Conservation (phyloP, 2,113 vertebrate genomes). For the Falco punctatus region DNA sequence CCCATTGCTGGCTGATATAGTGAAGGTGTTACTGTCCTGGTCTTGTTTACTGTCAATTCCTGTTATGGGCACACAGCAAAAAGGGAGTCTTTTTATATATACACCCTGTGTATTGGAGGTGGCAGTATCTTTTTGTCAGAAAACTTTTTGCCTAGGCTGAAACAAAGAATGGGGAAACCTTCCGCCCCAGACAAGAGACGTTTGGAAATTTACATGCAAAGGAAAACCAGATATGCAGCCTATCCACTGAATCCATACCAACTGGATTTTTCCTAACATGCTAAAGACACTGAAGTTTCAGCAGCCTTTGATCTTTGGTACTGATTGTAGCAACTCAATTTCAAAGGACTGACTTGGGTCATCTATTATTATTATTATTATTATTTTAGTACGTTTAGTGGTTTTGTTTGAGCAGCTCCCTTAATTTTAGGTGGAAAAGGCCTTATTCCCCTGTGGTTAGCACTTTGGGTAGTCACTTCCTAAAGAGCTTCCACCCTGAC, state of each 20-base stretch:
- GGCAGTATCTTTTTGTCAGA: background rate
- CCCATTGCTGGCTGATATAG: background rate
- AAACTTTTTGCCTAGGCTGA: background rate
- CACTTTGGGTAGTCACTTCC: background rate
- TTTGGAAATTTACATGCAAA: background rate
- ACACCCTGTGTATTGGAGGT: background rate
- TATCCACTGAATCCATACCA: background rate
- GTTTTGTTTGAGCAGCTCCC: background rate
- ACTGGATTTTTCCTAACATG: background rate
- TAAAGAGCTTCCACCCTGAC: background rate
- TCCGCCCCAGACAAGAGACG: background rate
- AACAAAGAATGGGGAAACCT: background rate
- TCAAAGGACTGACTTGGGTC: background rate
- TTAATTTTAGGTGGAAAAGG: slow-evolving; percentile 42
- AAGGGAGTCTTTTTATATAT: background rate
- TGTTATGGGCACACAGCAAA: background rate
- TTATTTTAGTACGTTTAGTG: background rate
- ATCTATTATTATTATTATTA: background rate
- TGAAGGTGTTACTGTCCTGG: background rate
- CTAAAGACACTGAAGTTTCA: background rate
- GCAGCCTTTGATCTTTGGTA: slow-evolving; percentile 32
- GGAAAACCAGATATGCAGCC: background rate
- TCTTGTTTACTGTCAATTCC: background rate
- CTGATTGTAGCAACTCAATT: background rate
- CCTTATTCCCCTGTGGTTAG: background rate